Evolutionary conservation across 2,888 invertebrate species (phyloP), one percentile per base, ranked within the genome.

Genomic region (Kuschelorhynchus macadamiae): DNA sequence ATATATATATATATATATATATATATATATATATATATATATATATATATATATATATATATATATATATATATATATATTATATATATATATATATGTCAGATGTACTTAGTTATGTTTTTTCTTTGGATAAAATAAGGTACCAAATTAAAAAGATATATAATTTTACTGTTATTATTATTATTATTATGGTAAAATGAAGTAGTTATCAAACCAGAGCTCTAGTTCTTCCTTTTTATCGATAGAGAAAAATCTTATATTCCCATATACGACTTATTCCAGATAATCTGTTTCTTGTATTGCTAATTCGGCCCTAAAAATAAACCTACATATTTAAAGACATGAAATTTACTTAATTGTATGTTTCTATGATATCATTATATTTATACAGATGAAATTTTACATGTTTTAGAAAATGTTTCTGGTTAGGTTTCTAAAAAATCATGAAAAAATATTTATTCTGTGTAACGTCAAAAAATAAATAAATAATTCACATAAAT

Each of bases 381-480:
- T 67, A 67, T 67, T 67, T 67, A 62, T 62, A 62, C 56, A 67
- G 57, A 62, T 56, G 46, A 61, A 49, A 61, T 62, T 67, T 67
- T 62, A 67, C 62, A 67, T 67, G 62, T 67, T 67, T 67, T 67
- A 67, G 67, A 67, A 12, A 25, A 61, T 67, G 67, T 67, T 67
- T 41, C 49, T 25, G 11, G 25, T 20, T 59, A 59, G 64, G 21
- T 64, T 64, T 64, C 41, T 39, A 20, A 46, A 36, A 41, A 44
- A 53, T 20, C 20, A 36, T 4, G 39, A 50, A 61, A 47, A 63
- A 36, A 33, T 55, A 63, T 63, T 55, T 63, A 60, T 60, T 39
- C 47, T 60, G 49, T 60, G 60, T 60, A 49, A 59, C 16, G 17
- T 46, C 32, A 46, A 20, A 44, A 57, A n/a, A 44, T 44, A 53